phyloP scores from a whole-genome alignment of 2,888 invertebrate genomes.

The Epistrophe grossulariae region DNA sequence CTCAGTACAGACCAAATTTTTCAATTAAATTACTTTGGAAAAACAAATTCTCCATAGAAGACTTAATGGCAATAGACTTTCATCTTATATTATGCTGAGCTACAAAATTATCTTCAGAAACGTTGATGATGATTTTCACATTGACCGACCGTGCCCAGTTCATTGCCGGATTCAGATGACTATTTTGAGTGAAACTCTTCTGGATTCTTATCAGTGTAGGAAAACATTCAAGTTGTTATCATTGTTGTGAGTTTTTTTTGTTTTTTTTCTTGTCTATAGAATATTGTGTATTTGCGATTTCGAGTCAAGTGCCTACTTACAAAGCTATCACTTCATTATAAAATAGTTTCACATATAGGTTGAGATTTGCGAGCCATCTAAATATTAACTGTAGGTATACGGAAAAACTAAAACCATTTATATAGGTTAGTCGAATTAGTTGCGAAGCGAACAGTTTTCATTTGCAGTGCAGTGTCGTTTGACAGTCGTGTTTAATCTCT shows the following conservation, averaged over 20 bases:
- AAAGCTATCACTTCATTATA: constrained; percentile 66
- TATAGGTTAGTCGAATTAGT: constrained; percentile 48
- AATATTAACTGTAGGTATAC: constrained; percentile 11
- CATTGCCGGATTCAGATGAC: constrained; percentile 23
- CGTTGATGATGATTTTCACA: neutral
- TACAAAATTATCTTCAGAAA: neutral
- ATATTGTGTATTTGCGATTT: constrained; percentile 44
- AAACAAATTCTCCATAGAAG: too few species aligned
- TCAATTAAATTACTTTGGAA: too few species aligned
- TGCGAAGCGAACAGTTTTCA: constrained; percentile 51
- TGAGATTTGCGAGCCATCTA: constrained; percentile 44
- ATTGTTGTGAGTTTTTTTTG: constrained; percentile 54
- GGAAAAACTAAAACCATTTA: constrained; percentile 46
- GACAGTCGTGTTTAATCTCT: constrained; percentile 43
- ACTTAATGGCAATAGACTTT: too few species aligned
- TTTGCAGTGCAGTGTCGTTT: constrained; percentile 52
- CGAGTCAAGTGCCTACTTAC: constrained; percentile 45
- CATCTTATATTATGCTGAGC: neutral
- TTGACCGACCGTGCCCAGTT: constrained; percentile 15
- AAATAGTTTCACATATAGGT: constrained; percentile 52
- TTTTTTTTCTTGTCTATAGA: constrained; percentile 21
- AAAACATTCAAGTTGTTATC: constrained; percentile 58
- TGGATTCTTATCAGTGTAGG: constrained; percentile 54
- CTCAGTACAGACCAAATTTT: too few species aligned
- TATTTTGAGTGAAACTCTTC: constrained; percentile 48